phyloP scores from a whole-genome alignment of 2,113 vertebrate species.

The Phrynosoma blainvillii region DNA sequence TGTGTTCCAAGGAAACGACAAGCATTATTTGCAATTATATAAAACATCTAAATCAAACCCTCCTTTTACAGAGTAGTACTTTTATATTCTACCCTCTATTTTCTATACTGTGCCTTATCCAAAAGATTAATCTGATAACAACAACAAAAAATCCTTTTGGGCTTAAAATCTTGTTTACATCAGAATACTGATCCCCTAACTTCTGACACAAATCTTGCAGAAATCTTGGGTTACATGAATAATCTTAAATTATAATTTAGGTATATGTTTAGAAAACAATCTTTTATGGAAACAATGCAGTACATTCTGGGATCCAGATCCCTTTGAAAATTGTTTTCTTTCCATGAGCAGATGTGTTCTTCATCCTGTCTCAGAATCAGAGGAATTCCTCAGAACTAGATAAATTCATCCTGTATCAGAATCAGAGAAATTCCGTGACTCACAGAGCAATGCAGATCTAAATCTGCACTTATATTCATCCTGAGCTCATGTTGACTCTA shows the following conservation, averaged over 20 bases:
- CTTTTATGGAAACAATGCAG: not conserved
- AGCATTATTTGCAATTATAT: not conserved
- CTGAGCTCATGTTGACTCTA: not conserved
- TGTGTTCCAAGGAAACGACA: too few relatives aligned
- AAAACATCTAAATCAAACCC: not conserved
- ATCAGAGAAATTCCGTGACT: not conserved
- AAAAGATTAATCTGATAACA: not conserved
- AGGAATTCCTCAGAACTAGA: too few relatives aligned
- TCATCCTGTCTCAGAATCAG: not conserved
- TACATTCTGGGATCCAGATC: not conserved
- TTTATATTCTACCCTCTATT: slow-evolving; percentile 1
- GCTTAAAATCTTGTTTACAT: not conserved
- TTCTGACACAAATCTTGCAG: not conserved
- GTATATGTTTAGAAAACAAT: not conserved
- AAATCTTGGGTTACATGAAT: not conserved
- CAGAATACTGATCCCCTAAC: not conserved
- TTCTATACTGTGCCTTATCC: slow-evolving; percentile 4
- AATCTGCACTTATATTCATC: not conserved
- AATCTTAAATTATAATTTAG: not conserved
- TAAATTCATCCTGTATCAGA: not conserved
- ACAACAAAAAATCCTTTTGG: not conserved
- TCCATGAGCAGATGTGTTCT: not conserved
- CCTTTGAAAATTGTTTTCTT: not conserved
- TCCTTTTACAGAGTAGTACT: not conserved
- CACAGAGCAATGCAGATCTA: not conserved